Conservation (phyloP, 2,113 vertebrate genomes). For the Pterocles gutturalis region DNA sequence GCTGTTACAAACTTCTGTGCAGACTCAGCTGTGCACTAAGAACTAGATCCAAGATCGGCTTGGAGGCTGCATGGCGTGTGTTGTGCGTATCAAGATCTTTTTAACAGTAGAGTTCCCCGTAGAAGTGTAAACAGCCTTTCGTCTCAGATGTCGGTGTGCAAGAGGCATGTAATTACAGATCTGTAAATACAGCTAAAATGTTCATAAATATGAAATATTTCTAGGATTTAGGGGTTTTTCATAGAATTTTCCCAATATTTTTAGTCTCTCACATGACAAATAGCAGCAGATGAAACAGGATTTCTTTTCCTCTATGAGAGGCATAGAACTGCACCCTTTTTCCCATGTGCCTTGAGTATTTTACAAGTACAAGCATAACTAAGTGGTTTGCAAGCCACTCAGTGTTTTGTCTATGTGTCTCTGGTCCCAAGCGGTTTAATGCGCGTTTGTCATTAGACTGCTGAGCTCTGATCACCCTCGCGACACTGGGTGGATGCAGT, state of each 20-base stretch:
- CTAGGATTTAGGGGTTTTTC: not conserved
- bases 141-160: not conserved
- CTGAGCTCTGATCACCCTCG: not conserved
- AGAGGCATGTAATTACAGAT: not conserved
- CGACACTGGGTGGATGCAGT: not conserved
- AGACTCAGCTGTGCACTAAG: not conserved
- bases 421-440: rapidly evolving
- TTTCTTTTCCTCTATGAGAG: not conserved
- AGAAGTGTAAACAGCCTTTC: not conserved
- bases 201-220: not conserved
- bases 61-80: too few relatives aligned
- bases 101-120: not conserved
- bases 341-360: rapidly evolving
- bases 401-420: rapidly evolving
- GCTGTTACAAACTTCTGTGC: not conserved
- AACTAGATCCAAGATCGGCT: not conserved
- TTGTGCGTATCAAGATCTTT: not conserved
- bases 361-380: not conserved
- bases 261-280: not conserved
- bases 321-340: not conserved
- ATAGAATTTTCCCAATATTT: not conserved
- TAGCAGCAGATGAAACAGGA: not conserved
- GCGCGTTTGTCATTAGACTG: not conserved
- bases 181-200: not conserved
- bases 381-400: not conserved